Evolutionary conservation across 2,797 vertebrate genomes (phyloP).

Genomic region (Hapalemur alaotrensis): DNA sequence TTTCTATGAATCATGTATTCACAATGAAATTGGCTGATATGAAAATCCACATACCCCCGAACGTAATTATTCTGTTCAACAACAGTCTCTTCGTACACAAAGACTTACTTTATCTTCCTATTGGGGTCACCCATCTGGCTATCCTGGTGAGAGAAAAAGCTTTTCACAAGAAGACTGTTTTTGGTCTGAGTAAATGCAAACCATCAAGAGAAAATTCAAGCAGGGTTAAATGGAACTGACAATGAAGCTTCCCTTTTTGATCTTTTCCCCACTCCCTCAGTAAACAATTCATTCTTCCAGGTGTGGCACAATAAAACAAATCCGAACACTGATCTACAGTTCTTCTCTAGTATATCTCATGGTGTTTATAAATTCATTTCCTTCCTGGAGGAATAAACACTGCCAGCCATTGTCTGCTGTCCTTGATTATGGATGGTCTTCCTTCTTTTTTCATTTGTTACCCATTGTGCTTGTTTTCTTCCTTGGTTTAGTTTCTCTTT

Average conservation of each 20-base stretch:
- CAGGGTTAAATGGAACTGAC: background rate
- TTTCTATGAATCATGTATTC: conserved; percentile 44
- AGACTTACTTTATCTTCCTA: conserved; percentile 28
- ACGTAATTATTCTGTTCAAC: background rate
- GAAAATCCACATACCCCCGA: conserved; percentile 1
- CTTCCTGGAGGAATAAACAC: background rate
- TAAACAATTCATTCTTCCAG: background rate
- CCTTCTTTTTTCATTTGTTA: background rate
- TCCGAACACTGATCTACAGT: background rate
- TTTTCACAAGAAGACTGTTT: conserved; percentile 14
- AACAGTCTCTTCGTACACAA: background rate
- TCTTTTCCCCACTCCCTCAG: background rate
- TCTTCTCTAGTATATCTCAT: background rate
- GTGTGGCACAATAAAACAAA: background rate
- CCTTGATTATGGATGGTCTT: background rate
- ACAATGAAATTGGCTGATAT: background rate
- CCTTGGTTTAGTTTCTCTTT: background rate
- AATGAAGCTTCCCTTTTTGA: background rate
- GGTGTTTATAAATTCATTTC: background rate
- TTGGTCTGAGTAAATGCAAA: background rate
- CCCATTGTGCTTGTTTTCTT: background rate
- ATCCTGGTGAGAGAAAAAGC: conserved; percentile 35
- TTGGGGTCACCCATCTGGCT: conserved; percentile 23
- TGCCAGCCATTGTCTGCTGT: background rate
- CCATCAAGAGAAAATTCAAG: background rate